phyloP scores from a whole-genome alignment of 1,140 invertebrate species.

The Drosophila cardini region DNA sequence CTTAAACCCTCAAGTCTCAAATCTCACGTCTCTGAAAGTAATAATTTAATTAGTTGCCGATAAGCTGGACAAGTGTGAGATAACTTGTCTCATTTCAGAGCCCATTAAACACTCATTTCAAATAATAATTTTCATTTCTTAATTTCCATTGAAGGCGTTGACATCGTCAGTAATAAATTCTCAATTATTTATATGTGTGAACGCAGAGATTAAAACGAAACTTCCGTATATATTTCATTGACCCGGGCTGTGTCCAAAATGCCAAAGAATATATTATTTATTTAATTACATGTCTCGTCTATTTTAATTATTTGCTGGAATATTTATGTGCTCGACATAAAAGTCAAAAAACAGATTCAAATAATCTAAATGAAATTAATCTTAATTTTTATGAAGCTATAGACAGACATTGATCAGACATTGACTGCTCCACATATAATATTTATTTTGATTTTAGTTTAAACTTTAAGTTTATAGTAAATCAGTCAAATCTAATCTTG shows the following conservation, averaged over 20 bases:
- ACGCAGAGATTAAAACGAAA: constrained; percentile 36
- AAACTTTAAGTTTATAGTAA: no score
- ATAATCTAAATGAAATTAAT: background rate
- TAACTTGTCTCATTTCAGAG: constrained; percentile 56
- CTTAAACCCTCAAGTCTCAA: background rate
- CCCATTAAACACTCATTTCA: constrained; percentile 49
- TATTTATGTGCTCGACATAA: background rate
- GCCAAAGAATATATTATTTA: constrained; percentile 6
- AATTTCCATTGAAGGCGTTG: constrained; percentile 48
- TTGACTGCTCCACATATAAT: no score
- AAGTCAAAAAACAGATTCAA: background rate
- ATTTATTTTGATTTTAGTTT: no score
- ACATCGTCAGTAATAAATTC: constrained; percentile 71
- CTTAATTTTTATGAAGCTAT: background rate
- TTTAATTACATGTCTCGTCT: constrained; percentile 5
- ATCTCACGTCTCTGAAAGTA: background rate
- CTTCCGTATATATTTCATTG: constrained; percentile 58
- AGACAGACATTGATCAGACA: no score
- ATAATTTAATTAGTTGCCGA: constrained; percentile 57
- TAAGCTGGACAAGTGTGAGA: constrained; percentile 36
- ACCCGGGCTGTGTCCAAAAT: constrained; percentile 39
- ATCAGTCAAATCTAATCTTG: no score
- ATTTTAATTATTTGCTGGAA: background rate
- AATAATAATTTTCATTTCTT: constrained; percentile 3
- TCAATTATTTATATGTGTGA: constrained; percentile 66